Conservation (phyloP, 2,888 invertebrate species). For the Macropis europaea region DNA sequence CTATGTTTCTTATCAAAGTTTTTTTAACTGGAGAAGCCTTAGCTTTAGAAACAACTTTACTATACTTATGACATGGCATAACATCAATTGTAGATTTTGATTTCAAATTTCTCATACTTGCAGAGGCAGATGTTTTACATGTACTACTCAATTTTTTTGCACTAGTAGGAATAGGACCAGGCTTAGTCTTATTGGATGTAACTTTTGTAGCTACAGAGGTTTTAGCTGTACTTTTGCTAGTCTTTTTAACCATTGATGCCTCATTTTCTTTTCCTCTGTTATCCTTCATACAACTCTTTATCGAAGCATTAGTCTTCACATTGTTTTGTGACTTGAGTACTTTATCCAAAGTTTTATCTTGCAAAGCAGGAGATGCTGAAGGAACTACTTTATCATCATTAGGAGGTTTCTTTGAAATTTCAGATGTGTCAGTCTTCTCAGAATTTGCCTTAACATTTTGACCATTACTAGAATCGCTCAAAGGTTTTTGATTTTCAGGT, state of each 20-base stretch:
- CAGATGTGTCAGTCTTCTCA: not conserved
- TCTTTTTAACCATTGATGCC: not conserved
- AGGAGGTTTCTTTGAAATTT: not conserved
- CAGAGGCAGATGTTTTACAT: not conserved
- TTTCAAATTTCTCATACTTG: not conserved
- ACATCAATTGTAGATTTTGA: constrained; percentile 30
- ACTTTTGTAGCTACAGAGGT: not conserved
- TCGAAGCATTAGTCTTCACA: not conserved
- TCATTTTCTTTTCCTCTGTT: constrained; percentile 49
- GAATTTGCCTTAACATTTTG: constrained; percentile 13
- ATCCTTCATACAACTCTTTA: not conserved
- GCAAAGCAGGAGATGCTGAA: not conserved
- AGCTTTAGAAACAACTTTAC: constrained; percentile 10
- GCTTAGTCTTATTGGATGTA: not conserved
- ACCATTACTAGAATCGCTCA: constrained; percentile 6
- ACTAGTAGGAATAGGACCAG: not conserved
- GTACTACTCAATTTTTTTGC: not conserved
- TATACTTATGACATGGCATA: constrained; percentile 46
- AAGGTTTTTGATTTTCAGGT: not conserved
- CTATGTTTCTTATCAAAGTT: constrained; percentile 47
- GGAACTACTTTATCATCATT: not conserved
- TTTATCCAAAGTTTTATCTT: not conserved
- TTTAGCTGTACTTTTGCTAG: not conserved
- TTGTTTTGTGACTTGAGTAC: not conserved
- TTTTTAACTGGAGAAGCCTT: constrained; percentile 54